phyloP scores from a whole-genome alignment of 2,888 invertebrate species.

The Thera britannica region DNA sequence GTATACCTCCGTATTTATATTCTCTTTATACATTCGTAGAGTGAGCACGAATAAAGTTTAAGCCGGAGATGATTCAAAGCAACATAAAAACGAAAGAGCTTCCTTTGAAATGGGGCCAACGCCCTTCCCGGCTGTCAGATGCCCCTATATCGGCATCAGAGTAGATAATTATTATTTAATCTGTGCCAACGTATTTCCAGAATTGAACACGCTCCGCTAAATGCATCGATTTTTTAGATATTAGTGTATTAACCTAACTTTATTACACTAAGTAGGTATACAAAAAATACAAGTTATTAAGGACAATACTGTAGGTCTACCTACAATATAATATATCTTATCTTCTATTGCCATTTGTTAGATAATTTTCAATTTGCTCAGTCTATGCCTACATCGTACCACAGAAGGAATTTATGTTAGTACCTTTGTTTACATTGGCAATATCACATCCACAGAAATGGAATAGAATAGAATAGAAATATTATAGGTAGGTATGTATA shows the following conservation, averaged over 20 bases:
- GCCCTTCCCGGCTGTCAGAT: constrained; percentile 55
- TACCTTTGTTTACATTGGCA: too few relatives aligned
- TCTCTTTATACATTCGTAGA: too few relatives aligned
- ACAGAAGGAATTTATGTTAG: too few relatives aligned
- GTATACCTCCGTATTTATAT: too few relatives aligned
- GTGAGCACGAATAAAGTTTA: not conserved
- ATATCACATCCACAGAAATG: too few relatives aligned
- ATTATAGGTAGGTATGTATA: too few relatives aligned
- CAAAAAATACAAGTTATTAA: too few relatives aligned
- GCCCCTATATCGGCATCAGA: constrained; percentile 26
- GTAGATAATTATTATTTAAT: constrained; percentile 9
- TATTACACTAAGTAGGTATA: too few relatives aligned
- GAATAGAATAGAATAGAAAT: too few relatives aligned
- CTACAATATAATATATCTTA: constrained; percentile 1
- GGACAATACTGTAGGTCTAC: not conserved
- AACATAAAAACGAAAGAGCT: constrained; percentile 44
- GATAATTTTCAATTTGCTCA: constrained; percentile 8
- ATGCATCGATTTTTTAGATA: not conserved
- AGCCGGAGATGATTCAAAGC: constrained; percentile 48
- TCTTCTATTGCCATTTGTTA: constrained; percentile 9
- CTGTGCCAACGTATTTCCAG: constrained; percentile 43
- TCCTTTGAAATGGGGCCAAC: constrained; percentile 64
- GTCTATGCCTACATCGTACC: not conserved
- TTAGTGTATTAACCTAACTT: too few relatives aligned
- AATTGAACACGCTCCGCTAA: constrained; percentile 29